These are phyloP conservation scores for Listrodromus nycthemerus DNA, from an alignment of 2,888 invertebrate species.

Conservation along the genomic window DNA sequence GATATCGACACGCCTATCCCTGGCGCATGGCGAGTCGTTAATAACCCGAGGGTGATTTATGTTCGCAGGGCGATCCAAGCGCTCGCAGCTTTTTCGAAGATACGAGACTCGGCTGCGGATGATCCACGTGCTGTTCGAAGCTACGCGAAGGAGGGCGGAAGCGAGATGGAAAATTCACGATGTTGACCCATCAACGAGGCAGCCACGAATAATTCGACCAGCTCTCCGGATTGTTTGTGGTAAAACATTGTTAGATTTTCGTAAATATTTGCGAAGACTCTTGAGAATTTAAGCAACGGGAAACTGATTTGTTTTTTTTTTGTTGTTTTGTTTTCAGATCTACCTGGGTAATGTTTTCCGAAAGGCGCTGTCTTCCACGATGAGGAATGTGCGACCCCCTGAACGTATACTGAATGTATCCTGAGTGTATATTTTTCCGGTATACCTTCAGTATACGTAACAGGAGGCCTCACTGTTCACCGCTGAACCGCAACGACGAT, in stretches of 20 bases:
- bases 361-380: constrained; percentile 67
- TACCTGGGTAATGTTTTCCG: neutral
- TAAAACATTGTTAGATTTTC: constrained; percentile 59
- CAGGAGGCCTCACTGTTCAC: constrained; percentile 96
- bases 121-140: constrained; percentile 49
- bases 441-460: constrained; percentile 99
- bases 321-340: constrained; percentile 29
- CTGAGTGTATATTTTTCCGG: constrained; percentile 99
- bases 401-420: constrained; percentile 99
- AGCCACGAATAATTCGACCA: neutral
- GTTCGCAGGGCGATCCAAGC: constrained; percentile 71
- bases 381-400: constrained; percentile 91
- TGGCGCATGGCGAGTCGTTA: constrained; percentile 64
- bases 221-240: constrained; percentile 43
- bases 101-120: constrained; percentile 41
- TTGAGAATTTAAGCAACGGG: neutral
- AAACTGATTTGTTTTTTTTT: constrained; percentile 48
- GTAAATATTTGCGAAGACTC: constrained; percentile 65
- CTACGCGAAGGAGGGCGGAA: neutral
- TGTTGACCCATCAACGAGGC: constrained; percentile 17
- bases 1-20: constrained; percentile 58
- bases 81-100: constrained; percentile 13
- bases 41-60: constrained; percentile 74
- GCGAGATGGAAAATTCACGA: constrained; percentile 1
- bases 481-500: constrained; percentile 80